Conservation (phyloP, 2,888 invertebrate species). For the Caradrina kadenii region DNA sequence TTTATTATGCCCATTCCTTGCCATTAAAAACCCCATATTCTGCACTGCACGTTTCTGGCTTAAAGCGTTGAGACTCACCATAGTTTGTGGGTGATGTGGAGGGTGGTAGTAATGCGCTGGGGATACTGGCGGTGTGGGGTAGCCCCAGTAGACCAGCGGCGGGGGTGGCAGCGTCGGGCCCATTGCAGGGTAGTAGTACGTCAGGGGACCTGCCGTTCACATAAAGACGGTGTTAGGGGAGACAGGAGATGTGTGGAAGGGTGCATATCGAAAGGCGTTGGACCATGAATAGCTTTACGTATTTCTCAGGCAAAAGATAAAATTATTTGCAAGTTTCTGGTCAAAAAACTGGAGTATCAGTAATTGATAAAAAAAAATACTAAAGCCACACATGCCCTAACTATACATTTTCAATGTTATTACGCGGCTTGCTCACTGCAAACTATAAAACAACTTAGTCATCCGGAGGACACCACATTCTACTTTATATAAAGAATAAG, state of each 20-base stretch:
- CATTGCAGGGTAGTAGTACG: slow-evolving; percentile 90
- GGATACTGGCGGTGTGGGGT: slow-evolving; percentile 98
- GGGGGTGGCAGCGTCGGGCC: slow-evolving; percentile 91
- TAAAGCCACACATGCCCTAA: slow-evolving; percentile 7
- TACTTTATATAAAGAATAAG: slow-evolving; percentile 2
- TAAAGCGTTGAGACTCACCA: slow-evolving; percentile 74
- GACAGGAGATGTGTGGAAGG: neutral
- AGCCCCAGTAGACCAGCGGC: slow-evolving; percentile 97
- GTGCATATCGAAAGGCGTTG: neutral
- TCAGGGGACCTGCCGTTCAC: slow-evolving; percentile 84
- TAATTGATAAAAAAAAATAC: slow-evolving; percentile 3
- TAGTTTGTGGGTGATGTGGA: slow-evolving; percentile 88
- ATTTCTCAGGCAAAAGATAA: slow-evolving; percentile 2
- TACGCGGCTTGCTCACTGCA: slow-evolving; percentile 36
- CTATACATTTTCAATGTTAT: neutral
- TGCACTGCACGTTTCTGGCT: slow-evolving; percentile 4
- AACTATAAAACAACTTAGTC: neutral
- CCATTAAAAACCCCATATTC: slow-evolving; percentile 15
- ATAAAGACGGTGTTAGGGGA: slow-evolving; percentile 28
- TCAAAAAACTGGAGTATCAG: neutral
- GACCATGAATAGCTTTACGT: slow-evolving; percentile 11
- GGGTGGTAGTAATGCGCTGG: slow-evolving; percentile 96
- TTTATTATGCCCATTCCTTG: slow-evolving; percentile 16
- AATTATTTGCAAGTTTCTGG: neutral
- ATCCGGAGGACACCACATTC: slow-evolving; percentile 7